These are phyloP conservation scores for Campoplex capitator DNA, from an alignment of 2,888 invertebrate species.

Conservation along the genomic window DNA sequence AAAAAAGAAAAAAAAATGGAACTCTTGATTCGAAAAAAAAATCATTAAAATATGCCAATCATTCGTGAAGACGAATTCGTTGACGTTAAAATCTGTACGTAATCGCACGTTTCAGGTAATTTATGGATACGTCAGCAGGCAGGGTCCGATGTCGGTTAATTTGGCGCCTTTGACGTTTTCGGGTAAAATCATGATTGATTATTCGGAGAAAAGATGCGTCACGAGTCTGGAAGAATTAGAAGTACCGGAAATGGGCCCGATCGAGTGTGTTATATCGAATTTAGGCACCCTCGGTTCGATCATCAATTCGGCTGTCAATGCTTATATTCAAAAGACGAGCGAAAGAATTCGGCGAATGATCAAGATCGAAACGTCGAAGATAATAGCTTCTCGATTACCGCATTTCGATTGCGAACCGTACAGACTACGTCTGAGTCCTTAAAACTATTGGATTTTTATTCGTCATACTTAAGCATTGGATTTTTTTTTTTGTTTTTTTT, in stretches of 20 bases:
- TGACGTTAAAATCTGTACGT: background rate
- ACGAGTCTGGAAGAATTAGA: slow-evolving; percentile 64
- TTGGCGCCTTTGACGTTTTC: slow-evolving; percentile 65
- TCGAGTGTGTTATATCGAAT: slow-evolving; percentile 69
- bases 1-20: background rate
- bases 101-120: slow-evolving; percentile 37
- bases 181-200: slow-evolving; percentile 66
- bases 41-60: background rate
- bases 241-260: slow-evolving; percentile 64
- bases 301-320: slow-evolving; percentile 61
- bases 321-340: slow-evolving; percentile 66
- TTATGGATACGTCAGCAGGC: slow-evolving; percentile 61
- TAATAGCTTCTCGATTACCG: slow-evolving; percentile 50
- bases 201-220: slow-evolving; percentile 67
- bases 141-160: slow-evolving; percentile 66
- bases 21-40: background rate
- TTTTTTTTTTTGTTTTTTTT: background rate
- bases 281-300: slow-evolving; percentile 67
- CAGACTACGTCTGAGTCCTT: slow-evolving; percentile 24
- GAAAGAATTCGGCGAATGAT: slow-evolving; percentile 63
- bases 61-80: background rate
- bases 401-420: slow-evolving; percentile 70
- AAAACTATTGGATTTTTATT: background rate
- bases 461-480: too few species aligned
- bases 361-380: slow-evolving; percentile 33